Evolutionary conservation across 2,888 invertebrate species (phyloP), one percentile per base, ranked within the genome.

Genomic region (Corythucha ciliata): DNA sequence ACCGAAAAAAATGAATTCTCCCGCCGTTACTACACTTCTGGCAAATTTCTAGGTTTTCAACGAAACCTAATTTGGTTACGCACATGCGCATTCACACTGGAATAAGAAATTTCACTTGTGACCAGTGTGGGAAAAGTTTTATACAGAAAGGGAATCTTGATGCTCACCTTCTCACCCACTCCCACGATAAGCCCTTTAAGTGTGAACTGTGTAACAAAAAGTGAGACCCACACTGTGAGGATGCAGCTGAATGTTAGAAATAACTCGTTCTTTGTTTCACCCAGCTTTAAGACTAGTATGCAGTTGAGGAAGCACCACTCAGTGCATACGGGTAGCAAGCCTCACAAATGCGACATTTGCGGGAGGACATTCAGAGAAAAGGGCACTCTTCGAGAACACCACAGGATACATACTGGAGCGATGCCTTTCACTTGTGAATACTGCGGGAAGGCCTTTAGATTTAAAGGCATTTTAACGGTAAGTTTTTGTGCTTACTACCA

Each of bases 301-400:
- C 71, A 74, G 58, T 64, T 77, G 53, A 71, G 71, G 49, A 76
- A 75, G 63, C 79, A 79, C 61, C 71, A 71, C 54, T 72, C 72
- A 12, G 73, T 77, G 22, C 79, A 79, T 63, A 70, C 71, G 3
- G 76, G 76, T 1, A 68, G 73, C 3, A 78, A 78, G 62, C 76
- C 77, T 1, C 76, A 76, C 62, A 72, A 73, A 59, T 79, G 78
- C 59, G 73, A 75, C 47, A 72, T 74, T 29, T 79, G 79, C 60
- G 76, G 76, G 1, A 66, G 75, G 57, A 71, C 72, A 41, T 80
- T 79, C 61, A 70, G 83, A 8, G 76, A 83, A 55, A 76, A 80
- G 47, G 80, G 82, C 29, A 82, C 84, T 18, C 67, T 84, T 47
- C 75, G 79, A 44, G 80, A 83, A 40, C 64, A 66, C 49, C 59